Evolutionary conservation across 2,113 vertebrate species (phyloP), one percentile per base, ranked within the genome.

Genomic region (Oriolus oriolus): DNA sequence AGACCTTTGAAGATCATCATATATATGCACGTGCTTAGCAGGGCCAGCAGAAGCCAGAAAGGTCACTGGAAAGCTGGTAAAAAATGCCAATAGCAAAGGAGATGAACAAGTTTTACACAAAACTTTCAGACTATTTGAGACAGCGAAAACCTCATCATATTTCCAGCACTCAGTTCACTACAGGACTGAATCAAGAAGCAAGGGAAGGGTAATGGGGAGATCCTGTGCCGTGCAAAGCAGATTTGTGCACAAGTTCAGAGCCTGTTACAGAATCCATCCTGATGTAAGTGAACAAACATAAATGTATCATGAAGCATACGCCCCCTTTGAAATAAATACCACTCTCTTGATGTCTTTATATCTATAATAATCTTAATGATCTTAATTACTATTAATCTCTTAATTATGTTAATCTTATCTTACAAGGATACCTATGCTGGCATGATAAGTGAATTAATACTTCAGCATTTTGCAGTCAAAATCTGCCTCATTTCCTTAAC

Each of bases 401-500:
- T 28, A 70, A 77, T 84, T 69, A 70, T 19, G 22, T 31, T 87
- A 64, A 66, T 56, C 59, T 73, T 69, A 77, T 41, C 6, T 76
- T 64, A 68, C 3, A 6, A 44, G 26, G 53, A 44, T 57, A 57
- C 11, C 37, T 87, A 53, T 73, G 50, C 31, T 76, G 30, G 8
- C 15, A 61, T 23, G 53, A 33, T 33, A 73, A 84, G 1, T 59
- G 33, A 80, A 87, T 59, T 83, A 83, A 70, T 84, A 83, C 15
- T 77, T 57, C 45, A 54, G 45, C 42, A 73, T 80, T 93, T 91
- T 65, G 16, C 70, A 73, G 16, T 37, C 0, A 2, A 73, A 93
- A 80, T 74, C 70, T 63, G 75, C 70, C 42, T 83, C 35, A 53
- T 87, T 86, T 95, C 85, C 90, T 96, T 63, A 91, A 53, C 20